Evolutionary conservation across 2,797 vertebrate species (phyloP), one percentile per base, ranked within the genome.

Genomic region (Silurus lanzhouensis): DNA sequence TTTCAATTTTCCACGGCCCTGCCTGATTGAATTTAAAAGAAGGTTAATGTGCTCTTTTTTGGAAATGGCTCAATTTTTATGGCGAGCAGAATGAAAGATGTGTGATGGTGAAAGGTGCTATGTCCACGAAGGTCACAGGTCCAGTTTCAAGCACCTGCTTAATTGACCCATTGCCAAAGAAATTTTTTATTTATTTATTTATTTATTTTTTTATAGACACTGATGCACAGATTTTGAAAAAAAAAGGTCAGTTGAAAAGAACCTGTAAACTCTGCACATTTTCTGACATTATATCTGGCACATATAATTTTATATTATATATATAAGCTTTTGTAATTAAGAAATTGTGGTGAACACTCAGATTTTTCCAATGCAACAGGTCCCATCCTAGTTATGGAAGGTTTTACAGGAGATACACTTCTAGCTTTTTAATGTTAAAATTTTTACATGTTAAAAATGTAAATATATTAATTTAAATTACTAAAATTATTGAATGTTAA

Each of bases 21-120:
- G 61, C 72, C 90, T 93, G 92, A 94, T 94, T 94, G 89, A 93
- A 93, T 93, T 91, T 93, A 91, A 94, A 93, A 92, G 84, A 86
- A 88, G 91, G 91, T 92, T 92, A 92, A 91, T 89, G 88, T 91
- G 86, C 87, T 85, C 61, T 89, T 84, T 86, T 80, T 90, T 87
- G 81, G 79, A 93, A 91, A 90, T 87, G 60, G 60, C 84, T 83
- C 82, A 81, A 91, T 81, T 81, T 84, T 85, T 75, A 84, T 22
- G 61, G 48, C 13, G 71, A 85, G 72, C 60, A 81, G n/a, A 61
- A 74, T 81, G 61, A 82, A 84, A 46, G 88, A 84, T 91, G 88
- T 83, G 81, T 74, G 80, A 84, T 5, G 4, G 48, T 25, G 22
- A 64, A 64, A 7, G 17, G 38, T 66, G 61, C 44, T 22, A 60